Evolutionary conservation across 2,113 vertebrate genomes (phyloP).

Genomic region (Dromiciops gliroides): DNA sequence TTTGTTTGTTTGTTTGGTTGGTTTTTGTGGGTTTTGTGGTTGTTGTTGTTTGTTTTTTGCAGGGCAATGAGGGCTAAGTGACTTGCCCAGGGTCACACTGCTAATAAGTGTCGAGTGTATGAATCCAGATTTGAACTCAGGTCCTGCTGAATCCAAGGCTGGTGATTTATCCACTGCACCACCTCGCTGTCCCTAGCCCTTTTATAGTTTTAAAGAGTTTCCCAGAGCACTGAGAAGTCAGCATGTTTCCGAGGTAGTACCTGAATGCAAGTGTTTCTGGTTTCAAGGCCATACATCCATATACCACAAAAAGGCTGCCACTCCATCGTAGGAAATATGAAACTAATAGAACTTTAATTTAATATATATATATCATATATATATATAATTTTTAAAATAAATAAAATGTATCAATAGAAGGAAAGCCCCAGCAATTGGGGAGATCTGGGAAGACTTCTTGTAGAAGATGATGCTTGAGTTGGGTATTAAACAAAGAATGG

Average conservation of each 20-base stretch:
- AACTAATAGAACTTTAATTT: not conserved
- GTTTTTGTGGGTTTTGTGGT: too few relatives aligned
- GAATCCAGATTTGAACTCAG: too few relatives aligned
- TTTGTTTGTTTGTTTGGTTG: too few relatives aligned
- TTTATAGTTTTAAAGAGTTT: not conserved
- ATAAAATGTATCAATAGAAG: not conserved
- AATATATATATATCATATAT: too few relatives aligned
- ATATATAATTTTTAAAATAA: not conserved
- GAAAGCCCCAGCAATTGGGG: not conserved
- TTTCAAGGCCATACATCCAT: not conserved
- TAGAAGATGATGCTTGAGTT: not conserved
- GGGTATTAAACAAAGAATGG: not conserved
- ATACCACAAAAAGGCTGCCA: not conserved
- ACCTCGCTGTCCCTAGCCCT: too few relatives aligned
- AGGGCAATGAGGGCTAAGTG: too few relatives aligned
- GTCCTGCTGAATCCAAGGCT: too few relatives aligned
- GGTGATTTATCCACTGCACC: too few relatives aligned
- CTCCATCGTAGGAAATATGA: not conserved
- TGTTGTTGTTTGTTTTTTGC: too few relatives aligned
- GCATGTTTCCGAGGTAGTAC: not conserved
- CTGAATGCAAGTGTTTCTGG: not conserved
- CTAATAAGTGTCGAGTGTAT: too few relatives aligned
- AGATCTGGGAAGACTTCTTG: not conserved
- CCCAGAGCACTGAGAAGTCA: not conserved
- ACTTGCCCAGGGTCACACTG: too few relatives aligned